phyloP scores from a whole-genome alignment of 2,113 vertebrate species.

The Siphamia tubifer region DNA sequence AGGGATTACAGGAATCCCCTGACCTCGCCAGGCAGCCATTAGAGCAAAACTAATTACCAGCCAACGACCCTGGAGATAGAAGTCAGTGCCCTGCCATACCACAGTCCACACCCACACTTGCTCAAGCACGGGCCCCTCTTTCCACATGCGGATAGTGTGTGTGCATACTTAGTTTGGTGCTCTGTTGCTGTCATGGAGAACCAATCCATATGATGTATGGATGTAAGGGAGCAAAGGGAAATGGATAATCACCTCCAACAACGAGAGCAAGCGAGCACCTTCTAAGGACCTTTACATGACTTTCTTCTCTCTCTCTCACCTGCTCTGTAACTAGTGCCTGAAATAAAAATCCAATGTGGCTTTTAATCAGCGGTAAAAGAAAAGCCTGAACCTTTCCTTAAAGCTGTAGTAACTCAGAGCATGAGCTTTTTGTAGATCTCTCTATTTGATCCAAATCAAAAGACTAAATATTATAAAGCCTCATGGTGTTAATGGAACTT shows the following conservation, averaged over 20 bases:
- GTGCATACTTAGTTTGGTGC: conserved; percentile 21
- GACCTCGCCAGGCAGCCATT: conserved; percentile 75
- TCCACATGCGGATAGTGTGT: background rate
- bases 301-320: background rate
- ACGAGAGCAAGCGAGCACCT: conserved; percentile 20
- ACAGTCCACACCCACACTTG: conserved; percentile 29
- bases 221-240: conserved; percentile 44
- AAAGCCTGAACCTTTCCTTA: too few species aligned
- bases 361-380: too few species aligned
- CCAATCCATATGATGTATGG: conserved; percentile 46
- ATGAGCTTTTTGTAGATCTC: too few species aligned
- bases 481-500: too few species aligned
- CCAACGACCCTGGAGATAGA: conserved; percentile 64
- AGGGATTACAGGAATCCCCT: conserved; percentile 78
- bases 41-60: conserved; percentile 80
- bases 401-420: too few species aligned
- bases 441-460: too few species aligned
- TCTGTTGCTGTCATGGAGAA: conserved; percentile 15
- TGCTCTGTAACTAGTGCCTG: background rate
- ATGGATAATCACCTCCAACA: conserved; percentile 48
- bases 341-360: background rate
- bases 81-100: conserved; percentile 50
- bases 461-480: too few species aligned
- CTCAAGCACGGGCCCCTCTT: conserved; percentile 26
- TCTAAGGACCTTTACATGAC: conserved; percentile 29